Evolutionary conservation across 2,797 vertebrate species (phyloP), one percentile per base, ranked within the genome.

Genomic region (Balearica regulorum): DNA sequence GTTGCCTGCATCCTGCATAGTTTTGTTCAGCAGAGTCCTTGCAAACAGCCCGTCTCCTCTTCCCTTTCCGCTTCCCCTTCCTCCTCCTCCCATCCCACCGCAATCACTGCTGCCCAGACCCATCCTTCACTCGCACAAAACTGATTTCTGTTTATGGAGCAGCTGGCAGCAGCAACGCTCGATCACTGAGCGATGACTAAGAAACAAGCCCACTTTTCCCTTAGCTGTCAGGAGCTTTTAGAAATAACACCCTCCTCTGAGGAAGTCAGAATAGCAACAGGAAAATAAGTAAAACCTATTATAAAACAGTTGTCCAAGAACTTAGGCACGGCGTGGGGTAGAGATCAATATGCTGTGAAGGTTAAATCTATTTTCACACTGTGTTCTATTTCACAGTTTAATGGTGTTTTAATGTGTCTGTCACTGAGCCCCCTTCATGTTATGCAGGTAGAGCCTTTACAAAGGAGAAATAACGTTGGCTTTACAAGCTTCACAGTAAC

Each of bases 391-490:
- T 98, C 98, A 98, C 98, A 98, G 97, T 98, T 98, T 98, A 98
- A 98, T 98, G 98, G 98, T 97, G 98, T 98, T 99, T 98, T 98
- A 98, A 99, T 98, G 98, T 98, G 98, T 98, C 98, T 98, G 98
- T 98, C 98, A 99, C 98, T 81, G 96, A 98, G 97, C 96, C 95
- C 95, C 97, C 97, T 98, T 98, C 98, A 97, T 97, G 97, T 98
- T 98, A 97, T 77, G 95, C 98, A 97, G 98, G 98, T 98, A 97
- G 98, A 97, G 96, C 80, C 97, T 98, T 98, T 97, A 97, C 96
- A 98, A 97, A 97, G 95, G 85, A 98, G 96, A 97, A 97, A 97
- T 97, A 97, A 76, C n/a, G 70, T 90, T 62, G 83, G 94, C 97
- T 98, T 97, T 98, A 97, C 96, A 96, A 95, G 98, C 96, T 96